Evolutionary conservation across 2,888 invertebrate genomes (phyloP), one percentile per base, ranked within the genome.

Genomic region (Chrysolina haemoptera): DNA sequence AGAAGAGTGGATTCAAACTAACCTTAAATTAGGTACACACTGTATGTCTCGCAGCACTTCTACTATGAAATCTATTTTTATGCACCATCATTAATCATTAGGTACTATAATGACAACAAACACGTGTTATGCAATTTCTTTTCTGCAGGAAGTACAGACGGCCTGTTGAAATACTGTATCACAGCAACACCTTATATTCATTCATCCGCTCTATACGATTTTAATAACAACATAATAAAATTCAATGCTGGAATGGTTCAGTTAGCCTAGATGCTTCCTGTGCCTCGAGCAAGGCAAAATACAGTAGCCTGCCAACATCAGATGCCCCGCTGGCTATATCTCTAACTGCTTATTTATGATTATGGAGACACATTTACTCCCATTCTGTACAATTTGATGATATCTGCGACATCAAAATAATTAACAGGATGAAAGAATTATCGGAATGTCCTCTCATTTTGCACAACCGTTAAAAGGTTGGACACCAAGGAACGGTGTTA

Each of bases 261-360:
- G 59, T 59, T 35, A 59, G 59, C 35, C 35, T 27, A 59, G 59
- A 59, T 35, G 12, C 59, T 59, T 59, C 59, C 59, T 59, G 59
- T 53, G 67, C 67, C 67, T 14, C 20, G 18, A 70, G 65, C 65
- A 41, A 53, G 41, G 70, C 65, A 65, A 55, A 70, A 65, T 65
- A 70, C 70, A 55, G 65, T 70, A 70, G 70, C 70, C 27, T 11
- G 64, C 55, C 55, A 65, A 18, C 62, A 50, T 64, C 55, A 64
- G 70, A 70, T 16, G 20, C 5, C 70, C 70, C 70, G 70, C 64
- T 65, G 65, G 55, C 64, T 41, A 53, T 67, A 0, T 67, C 50
- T 46, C 50, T 40, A 67, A 67, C 67, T 16, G 53, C 53, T 67
- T 48, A 67, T 53, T 67, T 55, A 67, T 55, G 27, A 40, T 53